A percentile compares a stretch with the other conserved stretches of the same genome.
Conservation (phyloP, 2,113 vertebrate species). For the Phylloscopus trochilus region DNA sequence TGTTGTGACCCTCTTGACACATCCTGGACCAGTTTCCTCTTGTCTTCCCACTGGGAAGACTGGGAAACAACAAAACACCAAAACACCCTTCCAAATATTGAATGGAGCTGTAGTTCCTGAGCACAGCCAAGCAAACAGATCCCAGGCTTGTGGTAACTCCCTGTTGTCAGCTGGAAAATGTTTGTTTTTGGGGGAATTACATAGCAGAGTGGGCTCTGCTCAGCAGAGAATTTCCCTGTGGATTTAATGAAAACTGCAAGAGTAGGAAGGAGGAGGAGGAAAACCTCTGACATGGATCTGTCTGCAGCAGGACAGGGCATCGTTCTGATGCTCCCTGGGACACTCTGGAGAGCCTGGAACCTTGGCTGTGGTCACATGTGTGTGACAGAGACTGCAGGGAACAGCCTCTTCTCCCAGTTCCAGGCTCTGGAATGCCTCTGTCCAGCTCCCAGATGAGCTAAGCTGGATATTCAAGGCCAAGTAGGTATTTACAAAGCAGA, state of each 20-base stretch:
- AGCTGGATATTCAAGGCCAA: background rate
- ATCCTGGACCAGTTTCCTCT: background rate
- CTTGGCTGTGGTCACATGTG: background rate
- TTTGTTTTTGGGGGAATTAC: background rate
- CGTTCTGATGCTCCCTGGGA: background rate
- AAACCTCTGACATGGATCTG: background rate
- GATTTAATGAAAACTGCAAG: background rate
- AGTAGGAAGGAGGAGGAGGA: background rate
- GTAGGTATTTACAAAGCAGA: background rate
- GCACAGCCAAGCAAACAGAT: background rate
- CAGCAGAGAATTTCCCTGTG: background rate
- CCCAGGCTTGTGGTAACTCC: background rate
- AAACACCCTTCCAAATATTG: background rate
- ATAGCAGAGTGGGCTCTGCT: background rate
- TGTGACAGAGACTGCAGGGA: background rate
- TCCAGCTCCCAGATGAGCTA: background rate
- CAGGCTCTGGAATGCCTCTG: background rate
- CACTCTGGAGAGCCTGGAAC: background rate
- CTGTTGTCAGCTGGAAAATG: background rate
- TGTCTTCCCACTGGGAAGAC: background rate
- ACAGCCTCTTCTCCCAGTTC: background rate
- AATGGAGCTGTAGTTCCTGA: background rate
- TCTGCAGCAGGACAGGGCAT: background rate
- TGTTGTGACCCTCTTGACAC: fast-evolving
- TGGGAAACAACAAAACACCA: background rate